Evolutionary conservation across 2,797 vertebrate genomes (phyloP).

Genomic region (Phalanger gymnotis): DNA sequence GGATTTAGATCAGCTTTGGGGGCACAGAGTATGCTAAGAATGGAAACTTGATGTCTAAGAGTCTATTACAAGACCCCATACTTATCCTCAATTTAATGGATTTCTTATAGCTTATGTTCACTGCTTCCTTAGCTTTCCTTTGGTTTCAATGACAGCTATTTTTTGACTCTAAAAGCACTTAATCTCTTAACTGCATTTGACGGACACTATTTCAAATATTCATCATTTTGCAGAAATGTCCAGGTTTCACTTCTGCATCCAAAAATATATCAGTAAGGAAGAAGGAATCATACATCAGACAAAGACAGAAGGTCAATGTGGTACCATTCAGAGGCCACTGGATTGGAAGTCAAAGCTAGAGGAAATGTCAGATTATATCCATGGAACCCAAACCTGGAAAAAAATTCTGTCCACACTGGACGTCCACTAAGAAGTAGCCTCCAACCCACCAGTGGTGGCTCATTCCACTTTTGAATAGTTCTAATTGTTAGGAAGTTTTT

Average conservation of each 20-base stretch:
- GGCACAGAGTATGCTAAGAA: not conserved
- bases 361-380: not conserved
- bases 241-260: conserved; percentile 52
- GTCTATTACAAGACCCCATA: conserved; percentile 25
- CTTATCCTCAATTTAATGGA: conserved; percentile 60
- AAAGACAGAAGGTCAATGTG: not conserved
- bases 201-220: conserved; percentile 67
- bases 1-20: conserved; percentile 11
- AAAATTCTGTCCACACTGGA: not conserved
- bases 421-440: not conserved
- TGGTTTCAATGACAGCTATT: conserved; percentile 46
- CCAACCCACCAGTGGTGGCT: not conserved
- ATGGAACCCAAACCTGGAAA: not conserved
- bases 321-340: not conserved
- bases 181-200: conserved; percentile 50
- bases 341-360: not conserved
- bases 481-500: not conserved
- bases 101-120: conserved; percentile 59
- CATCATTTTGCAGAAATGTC: conserved; percentile 65
- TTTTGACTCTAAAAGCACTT: conserved; percentile 60
- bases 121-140: conserved; percentile 43
- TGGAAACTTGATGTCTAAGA: not conserved
- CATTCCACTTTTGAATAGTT: not conserved
- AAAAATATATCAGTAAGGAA: conserved; percentile 63
- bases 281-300: conserved; percentile 33